Percentiles rank a stretch among this genome's conserved stretches.
Evolutionary conservation across 1,140 invertebrate genomes (phyloP).

Genomic region (Cylas formicarius): DNA sequence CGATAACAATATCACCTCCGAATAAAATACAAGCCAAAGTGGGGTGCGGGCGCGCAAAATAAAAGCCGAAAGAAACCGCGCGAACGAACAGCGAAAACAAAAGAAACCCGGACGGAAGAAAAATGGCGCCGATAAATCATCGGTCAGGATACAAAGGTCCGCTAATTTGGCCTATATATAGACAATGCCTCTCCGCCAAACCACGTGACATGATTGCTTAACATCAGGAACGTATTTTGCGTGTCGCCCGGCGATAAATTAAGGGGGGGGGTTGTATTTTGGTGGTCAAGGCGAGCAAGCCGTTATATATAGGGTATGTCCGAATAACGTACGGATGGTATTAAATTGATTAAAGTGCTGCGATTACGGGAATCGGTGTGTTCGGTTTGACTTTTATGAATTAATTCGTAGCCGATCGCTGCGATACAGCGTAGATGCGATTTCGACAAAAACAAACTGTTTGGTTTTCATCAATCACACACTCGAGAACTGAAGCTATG

Average conservation of each 20-base stretch:
- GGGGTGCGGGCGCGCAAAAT: background rate
- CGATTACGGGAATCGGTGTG: no score
- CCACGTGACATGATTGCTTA: slow-evolving; percentile 10
- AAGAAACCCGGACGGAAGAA: background rate
- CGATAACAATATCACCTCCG: no score
- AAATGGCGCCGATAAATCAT: slow-evolving; percentile 9
- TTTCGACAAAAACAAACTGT: no score
- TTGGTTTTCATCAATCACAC: no score
- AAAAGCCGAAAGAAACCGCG: slow-evolving; percentile 2
- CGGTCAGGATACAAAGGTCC: slow-evolving; percentile 2
- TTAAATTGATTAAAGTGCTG: no score
- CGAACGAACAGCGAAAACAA: slow-evolving; percentile 3
- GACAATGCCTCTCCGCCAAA: slow-evolving; percentile 3
- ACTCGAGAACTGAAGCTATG: no score
- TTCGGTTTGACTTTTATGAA: no score
- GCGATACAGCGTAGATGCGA: no score
- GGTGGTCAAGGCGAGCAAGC: slow-evolving; percentile 3
- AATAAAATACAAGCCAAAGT: background rate
- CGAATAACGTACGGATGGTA: no score
- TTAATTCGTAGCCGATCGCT: no score
- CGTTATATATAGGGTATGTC: no score
- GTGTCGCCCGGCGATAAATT: slow-evolving; percentile 5
- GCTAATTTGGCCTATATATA: slow-evolving; percentile 9
- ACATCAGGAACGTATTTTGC: slow-evolving; percentile 8
- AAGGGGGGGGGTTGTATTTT: background rate